Percentiles rank a stretch among this genome's conserved stretches.
These are phyloP conservation scores for Diacarnus erythraeanus DNA, from an alignment of 37 sponge, comb jelly and placozoan genomes.

Conservation along the genomic window DNA sequence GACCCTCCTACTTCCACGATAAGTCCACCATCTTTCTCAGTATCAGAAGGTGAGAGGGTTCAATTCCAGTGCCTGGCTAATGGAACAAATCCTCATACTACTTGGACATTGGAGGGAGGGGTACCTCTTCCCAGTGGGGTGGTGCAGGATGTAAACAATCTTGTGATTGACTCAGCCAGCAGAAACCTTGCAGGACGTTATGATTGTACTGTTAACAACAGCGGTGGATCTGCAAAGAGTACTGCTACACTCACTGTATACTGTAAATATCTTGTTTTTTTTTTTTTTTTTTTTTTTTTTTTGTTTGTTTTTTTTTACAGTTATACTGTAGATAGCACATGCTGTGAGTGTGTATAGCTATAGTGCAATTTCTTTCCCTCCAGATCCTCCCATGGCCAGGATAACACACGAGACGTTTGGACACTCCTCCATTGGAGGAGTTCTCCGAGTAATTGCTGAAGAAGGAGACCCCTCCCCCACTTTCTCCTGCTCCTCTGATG, in stretches of 20 bases:
- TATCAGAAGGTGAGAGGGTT: not conserved
- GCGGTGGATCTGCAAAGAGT: not conserved
- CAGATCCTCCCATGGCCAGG: constrained; percentile 11
- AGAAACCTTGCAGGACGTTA: constrained; percentile 7
- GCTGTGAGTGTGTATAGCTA: too few species aligned
- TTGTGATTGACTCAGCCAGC: not conserved
- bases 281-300: too few species aligned
- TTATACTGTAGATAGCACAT: too few species aligned
- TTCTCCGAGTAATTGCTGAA: not conserved
- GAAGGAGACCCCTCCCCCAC: constrained; percentile 3
- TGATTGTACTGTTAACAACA: constrained; percentile 7
- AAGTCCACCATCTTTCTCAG: not conserved
- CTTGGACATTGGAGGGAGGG: not conserved
- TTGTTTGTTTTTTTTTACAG: too few species aligned
- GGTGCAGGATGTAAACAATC: not conserved
- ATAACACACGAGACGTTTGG: not conserved
- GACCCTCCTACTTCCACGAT: constrained; percentile 16
- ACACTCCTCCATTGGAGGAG: not conserved
- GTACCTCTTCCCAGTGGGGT: not conserved
- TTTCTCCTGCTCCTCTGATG: constrained; percentile 19
- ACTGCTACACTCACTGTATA: not conserved
- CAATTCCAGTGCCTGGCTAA: constrained; percentile 4
- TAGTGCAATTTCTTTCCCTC: not conserved
- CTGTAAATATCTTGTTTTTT: constrained; percentile 17
- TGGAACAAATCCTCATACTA: not conserved